These are phyloP conservation scores for Salpingus planirostris DNA, from an alignment of 2,888 invertebrate genomes.

Conservation along the genomic window DNA sequence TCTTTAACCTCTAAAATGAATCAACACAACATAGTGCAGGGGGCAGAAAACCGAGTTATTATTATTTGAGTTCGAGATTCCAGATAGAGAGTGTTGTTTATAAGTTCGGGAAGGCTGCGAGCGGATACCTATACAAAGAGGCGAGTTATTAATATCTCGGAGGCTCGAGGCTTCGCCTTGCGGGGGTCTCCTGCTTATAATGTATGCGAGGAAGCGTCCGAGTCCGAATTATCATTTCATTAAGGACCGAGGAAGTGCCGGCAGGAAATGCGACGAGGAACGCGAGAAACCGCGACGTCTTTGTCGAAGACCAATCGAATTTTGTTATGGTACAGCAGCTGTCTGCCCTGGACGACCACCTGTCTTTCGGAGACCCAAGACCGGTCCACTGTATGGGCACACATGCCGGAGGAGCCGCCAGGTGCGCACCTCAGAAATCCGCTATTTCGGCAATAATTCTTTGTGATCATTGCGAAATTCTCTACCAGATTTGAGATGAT, in stretches of 20 bases:
- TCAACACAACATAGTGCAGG: too few species aligned
- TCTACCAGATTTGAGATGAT: too few species aligned
- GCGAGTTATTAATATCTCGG: conserved; percentile 8
- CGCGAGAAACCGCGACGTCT: conserved; percentile 5
- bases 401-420: conserved; percentile 8
- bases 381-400: conserved; percentile 1
- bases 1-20: too few species aligned
- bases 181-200: too few species aligned
- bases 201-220: conserved; percentile 11
- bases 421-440: too few species aligned
- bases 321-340: conserved; percentile 11
- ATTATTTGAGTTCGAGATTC: too few species aligned
- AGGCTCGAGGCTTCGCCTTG: too few species aligned
- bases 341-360: conserved; percentile 7
- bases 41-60: too few species aligned
- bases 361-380: conserved; percentile 7
- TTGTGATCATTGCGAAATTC: too few species aligned
- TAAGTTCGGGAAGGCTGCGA: conserved; percentile 1
- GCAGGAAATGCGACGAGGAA: conserved; percentile 7
- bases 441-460: too few species aligned
- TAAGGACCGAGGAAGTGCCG: conserved; percentile 7
- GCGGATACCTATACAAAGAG: conserved; percentile 6
- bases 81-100: too few species aligned
- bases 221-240: conserved; percentile 11
- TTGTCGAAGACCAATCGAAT: conserved; percentile 11